A percentile compares a stretch with the other conserved stretches of the same genome.
Evolutionary conservation across 2,113 vertebrate species (phyloP).

Genomic region (Pseudolaguvia tuberculata): DNA sequence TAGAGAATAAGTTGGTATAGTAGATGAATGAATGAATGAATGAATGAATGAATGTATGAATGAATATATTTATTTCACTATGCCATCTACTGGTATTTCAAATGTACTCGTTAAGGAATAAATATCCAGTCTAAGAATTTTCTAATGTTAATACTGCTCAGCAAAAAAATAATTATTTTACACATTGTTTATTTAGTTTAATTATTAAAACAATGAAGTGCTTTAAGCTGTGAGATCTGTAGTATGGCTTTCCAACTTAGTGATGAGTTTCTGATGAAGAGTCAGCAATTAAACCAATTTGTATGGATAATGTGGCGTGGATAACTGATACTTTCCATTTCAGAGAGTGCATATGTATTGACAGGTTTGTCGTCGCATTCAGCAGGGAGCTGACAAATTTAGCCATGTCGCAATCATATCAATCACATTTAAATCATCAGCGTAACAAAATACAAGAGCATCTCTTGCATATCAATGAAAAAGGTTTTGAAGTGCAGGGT

Average conservation of each 20-base stretch:
- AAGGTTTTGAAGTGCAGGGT: background rate
- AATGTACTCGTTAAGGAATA: background rate
- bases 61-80: background rate
- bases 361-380: conserved; percentile 19
- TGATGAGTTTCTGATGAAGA: background rate
- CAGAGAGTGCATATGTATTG: conserved; percentile 15
- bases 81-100: background rate
- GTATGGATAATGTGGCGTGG: conserved; percentile 18
- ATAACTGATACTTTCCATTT: conserved; percentile 28
- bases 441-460: background rate
- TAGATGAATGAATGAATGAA: too few relatives aligned
- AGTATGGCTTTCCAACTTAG: conserved; percentile 4
- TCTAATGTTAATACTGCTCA: background rate
- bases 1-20: too few relatives aligned
- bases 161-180: background rate
- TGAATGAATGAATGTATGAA: too few relatives aligned
- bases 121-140: background rate
- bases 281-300: conserved; percentile 8
- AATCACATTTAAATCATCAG: conserved; percentile 17
- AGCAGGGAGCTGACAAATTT: conserved; percentile 13
- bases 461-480: background rate
- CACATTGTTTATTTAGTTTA: background rate
- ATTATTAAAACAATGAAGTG: background rate
- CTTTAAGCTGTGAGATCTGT: background rate
- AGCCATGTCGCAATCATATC: conserved; percentile 1